A percentile compares a stretch with the other conserved stretches of the same genome.
Evolutionary conservation across 2,888 invertebrate genomes (phyloP).

Genomic region (Plusia festucae): DNA sequence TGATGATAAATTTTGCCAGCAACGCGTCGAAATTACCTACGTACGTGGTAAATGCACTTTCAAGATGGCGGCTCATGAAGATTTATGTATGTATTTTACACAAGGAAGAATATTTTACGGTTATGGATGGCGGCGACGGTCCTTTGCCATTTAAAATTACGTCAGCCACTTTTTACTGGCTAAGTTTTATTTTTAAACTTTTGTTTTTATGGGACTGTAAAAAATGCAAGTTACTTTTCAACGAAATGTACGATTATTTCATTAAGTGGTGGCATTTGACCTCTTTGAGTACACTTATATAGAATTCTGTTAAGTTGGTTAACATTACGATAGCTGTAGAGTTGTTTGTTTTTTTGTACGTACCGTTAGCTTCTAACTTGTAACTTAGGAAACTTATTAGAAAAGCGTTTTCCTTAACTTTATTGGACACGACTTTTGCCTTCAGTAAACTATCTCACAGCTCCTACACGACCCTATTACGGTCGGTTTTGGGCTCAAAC

Average conservation of each 20-base stretch:
- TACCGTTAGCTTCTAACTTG: background rate
- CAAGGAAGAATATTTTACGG: constrained; percentile 59
- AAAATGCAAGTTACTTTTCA: constrained; percentile 8
- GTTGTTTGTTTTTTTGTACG: background rate
- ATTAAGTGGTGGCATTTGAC: constrained; percentile 15
- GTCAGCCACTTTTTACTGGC: constrained; percentile 38
- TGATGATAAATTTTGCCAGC: constrained; percentile 71
- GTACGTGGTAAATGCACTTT: constrained; percentile 70
- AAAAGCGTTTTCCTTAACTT: constrained; percentile 1
- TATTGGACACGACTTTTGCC: constrained; percentile 4
- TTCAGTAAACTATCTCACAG: background rate
- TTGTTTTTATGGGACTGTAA: constrained; percentile 25
- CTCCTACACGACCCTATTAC: background rate
- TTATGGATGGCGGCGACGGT: constrained; percentile 53
- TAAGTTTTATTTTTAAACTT: constrained; percentile 49
- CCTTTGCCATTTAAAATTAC: constrained; percentile 54
- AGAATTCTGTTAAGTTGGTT: background rate
- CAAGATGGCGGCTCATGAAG: constrained; percentile 66
- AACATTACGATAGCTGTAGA: background rate
- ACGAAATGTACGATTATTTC: constrained; percentile 16
- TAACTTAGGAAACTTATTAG: constrained; percentile 1
- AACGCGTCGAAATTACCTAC: constrained; percentile 63
- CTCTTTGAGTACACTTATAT: background rate
- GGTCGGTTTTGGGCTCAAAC: background rate
- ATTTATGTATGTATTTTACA: constrained; percentile 62